Evolutionary conservation across 2,797 vertebrate genomes (phyloP).

Genomic region (Hyperoplus lanceolatus): DNA sequence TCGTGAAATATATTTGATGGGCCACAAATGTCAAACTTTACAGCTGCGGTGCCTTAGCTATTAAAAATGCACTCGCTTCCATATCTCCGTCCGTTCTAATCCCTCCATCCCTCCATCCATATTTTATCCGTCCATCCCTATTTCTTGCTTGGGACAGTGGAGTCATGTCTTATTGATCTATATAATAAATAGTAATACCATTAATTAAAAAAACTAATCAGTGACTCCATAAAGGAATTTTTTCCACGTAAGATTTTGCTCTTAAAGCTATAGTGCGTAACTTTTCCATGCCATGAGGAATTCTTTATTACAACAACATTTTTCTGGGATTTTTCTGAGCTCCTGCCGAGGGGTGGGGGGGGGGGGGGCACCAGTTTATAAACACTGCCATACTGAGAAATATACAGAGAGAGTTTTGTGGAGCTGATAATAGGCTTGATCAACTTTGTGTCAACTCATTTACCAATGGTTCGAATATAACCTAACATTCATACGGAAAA

Average conservation of each 20-base stretch:
- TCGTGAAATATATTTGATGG: constrained; percentile 29
- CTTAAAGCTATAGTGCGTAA: background rate
- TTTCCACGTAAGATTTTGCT: constrained; percentile 41
- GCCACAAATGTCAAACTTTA: constrained; percentile 30
- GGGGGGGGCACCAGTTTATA: too few relatives aligned
- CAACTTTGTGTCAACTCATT: too few relatives aligned
- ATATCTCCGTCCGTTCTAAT: constrained; percentile 7
- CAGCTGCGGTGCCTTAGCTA: constrained; percentile 23
- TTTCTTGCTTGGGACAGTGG: constrained; percentile 26
- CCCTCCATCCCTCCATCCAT: constrained; percentile 28
- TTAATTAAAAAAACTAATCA: constrained; percentile 77
- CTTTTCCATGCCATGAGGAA: too few relatives aligned
- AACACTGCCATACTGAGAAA: too few relatives aligned
- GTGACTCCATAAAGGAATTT: constrained; percentile 45
- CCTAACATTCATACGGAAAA: too few relatives aligned
- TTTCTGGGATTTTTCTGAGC: too few relatives aligned
- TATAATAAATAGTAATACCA: constrained; percentile 72
- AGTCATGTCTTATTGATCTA: constrained; percentile 20
- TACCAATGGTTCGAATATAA: too few relatives aligned
- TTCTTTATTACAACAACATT: too few relatives aligned
- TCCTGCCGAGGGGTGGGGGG: too few relatives aligned
- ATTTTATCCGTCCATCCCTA: constrained; percentile 16
- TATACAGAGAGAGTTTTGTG: too few relatives aligned
- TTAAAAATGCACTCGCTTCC: constrained; percentile 34
- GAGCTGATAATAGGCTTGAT: too few relatives aligned